Conservation (phyloP, 1,140 invertebrate species). For the Drosophila mojavensis region DNA sequence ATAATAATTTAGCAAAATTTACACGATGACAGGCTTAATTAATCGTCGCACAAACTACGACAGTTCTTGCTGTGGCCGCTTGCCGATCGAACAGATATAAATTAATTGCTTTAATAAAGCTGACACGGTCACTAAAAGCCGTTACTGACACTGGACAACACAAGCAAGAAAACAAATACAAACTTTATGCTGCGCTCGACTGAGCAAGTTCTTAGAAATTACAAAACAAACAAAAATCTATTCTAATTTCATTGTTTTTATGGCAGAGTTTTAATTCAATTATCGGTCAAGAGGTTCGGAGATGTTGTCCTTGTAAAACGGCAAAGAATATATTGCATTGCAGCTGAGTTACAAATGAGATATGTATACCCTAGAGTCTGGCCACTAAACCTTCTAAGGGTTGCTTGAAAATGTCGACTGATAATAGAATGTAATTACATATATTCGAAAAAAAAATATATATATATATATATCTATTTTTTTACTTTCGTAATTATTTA, state of each 20-base stretch:
- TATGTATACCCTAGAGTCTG: too few species aligned
- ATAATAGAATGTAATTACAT: too few species aligned
- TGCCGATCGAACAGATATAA: conserved; percentile 35
- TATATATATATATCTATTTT: too few species aligned
- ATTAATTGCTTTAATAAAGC: conserved; percentile 36
- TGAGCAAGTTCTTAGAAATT: too few species aligned
- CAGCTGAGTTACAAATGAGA: background rate
- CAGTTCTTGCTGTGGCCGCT: background rate
- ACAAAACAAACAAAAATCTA: background rate
- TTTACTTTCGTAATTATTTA: too few species aligned
- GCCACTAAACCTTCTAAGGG: too few species aligned
- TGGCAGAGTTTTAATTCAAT: conserved; percentile 4
- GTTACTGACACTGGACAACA: background rate
- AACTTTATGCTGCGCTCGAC: too few species aligned
- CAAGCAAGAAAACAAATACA: too few species aligned
- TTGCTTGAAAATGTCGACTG: too few species aligned
- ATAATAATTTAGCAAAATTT: conserved; percentile 78
- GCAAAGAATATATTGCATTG: background rate
- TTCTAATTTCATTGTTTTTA: conserved; percentile 2
- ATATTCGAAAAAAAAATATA: too few species aligned
- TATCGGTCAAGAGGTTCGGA: background rate
- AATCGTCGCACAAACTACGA: conserved; percentile 47
- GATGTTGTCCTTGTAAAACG: too few species aligned
- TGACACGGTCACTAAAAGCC: conserved; percentile 3
- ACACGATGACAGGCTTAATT: conserved; percentile 75